Evolutionary conservation across 2,113 vertebrate genomes (phyloP), one percentile per base, ranked within the genome.

Genomic region (Erinaceus europaeus): DNA sequence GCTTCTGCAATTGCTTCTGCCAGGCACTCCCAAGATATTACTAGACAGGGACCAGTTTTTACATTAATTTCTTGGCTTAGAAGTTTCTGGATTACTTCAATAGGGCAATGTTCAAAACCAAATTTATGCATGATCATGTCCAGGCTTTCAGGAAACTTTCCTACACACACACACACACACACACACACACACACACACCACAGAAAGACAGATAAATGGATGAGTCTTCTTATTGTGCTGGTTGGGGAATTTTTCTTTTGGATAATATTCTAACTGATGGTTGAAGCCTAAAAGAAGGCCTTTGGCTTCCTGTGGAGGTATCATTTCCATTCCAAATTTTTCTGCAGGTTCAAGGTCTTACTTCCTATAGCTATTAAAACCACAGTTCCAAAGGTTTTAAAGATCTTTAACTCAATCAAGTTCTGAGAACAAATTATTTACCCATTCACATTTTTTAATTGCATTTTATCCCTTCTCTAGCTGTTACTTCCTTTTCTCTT

Each of bases 31-130:
- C 89, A 84, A 90, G 90, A 86, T 86, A 90, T 74, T 72, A 84
- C 68, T 90, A 90, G 32, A 46, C 34, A 36, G 83, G 89, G 84
- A 90, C 89, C 62, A 73, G 34, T 72, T 93, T 95, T 94, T 86
- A 84, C 57, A 80, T 80, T 83, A 72, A 91, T 92, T 92, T 91
- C 50, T 93, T 91, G 62, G 62, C 75, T 84, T 88, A 14, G 52
- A 91, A 38, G 27, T 84, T 80, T 85, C 73, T 86, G 36, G 76
- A 23, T 61, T 69, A 86, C 86, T 93, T 32, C 10, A 77, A 17
- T 27, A 65, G 68, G 72, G 62, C 78, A 59, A 87, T 85, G 91
- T 92, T 40, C 50, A 85, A 95, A 91, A 76, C 5, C 53, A 83
- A 86, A 68, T 88, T 78, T 61, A 9, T 83, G 14, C 87, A 59